A percentile compares a stretch with the other conserved stretches of the same genome.
These are phyloP conservation scores for Emydoidea blandingii DNA, from an alignment of 2,797 vertebrate genomes.

Conservation along the genomic window DNA sequence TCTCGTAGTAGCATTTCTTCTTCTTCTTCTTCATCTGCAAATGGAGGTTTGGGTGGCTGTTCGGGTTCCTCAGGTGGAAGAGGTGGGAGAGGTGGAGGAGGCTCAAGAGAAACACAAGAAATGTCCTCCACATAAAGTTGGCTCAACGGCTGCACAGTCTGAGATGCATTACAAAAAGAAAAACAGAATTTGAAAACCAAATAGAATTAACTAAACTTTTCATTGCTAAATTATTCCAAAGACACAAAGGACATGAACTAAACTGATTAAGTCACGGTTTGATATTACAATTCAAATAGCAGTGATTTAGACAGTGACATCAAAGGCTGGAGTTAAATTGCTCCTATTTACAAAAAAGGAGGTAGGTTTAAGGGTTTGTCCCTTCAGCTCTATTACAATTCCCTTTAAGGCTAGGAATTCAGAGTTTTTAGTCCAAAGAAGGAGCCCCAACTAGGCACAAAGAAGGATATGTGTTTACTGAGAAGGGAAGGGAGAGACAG, in stretches of 20 bases:
- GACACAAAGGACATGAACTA: not conserved
- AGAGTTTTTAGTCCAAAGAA: not conserved
- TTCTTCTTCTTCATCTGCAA: conserved; percentile 97
- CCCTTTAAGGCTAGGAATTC: not conserved
- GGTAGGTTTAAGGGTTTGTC: not conserved
- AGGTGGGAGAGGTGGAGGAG: conserved; percentile 88
- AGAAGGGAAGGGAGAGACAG: not conserved
- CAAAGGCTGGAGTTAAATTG: not conserved
- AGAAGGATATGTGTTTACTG: not conserved
- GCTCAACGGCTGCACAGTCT: conserved; percentile 80
- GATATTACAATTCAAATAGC: not conserved
- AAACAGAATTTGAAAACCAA: not conserved
- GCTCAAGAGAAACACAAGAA: conserved; percentile 76
- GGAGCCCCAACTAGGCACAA: not conserved
- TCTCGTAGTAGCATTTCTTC: conserved; percentile 98
- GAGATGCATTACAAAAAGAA: conserved; percentile 28
- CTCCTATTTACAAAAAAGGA: not conserved
- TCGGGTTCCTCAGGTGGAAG: conserved; percentile 92
- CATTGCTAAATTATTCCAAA: not conserved
- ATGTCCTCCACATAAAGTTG: conserved; percentile 82
- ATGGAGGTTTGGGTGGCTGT: conserved; percentile 94
- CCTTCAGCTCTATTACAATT: not conserved
- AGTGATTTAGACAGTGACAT: not conserved
- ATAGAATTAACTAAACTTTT: not conserved
- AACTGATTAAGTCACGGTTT: not conserved